Evolutionary conservation across 2,888 invertebrate species (phyloP), one percentile per base, ranked within the genome.

Genomic region (Ichneumoninae sp.): DNA sequence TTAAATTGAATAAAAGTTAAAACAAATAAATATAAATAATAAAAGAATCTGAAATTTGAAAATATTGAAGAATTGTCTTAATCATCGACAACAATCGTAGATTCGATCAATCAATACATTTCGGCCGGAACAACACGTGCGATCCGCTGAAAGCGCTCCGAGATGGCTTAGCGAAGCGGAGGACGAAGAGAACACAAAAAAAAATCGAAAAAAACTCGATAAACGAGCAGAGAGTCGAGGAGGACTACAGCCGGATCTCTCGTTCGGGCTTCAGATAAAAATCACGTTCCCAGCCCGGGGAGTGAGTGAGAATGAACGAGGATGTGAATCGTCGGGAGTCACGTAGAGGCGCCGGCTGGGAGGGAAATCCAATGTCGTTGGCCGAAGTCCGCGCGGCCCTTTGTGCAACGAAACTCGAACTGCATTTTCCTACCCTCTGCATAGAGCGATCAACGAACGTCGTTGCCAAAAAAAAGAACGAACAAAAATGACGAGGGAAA

Each of bases 221-320:
- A 60, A 81, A 69, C 50, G 81, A 73, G 40, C 40, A 54, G 40
- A 77, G 68, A 77, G 60, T 70, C 73, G 54, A 22, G 36, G 47
- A 71, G 70, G 47, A 66, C 54, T 79, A n/a, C 10, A 26, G 22
- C 6, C 47, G 44, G 74, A 78, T 71, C 60, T 75, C 44, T 71
- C 66, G 52, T 63, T 63, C 65, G 76, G 73, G 69, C 63, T 82
- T 83, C 50, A 57, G 54, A 70, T 79, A 79, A 81, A 82, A 81
- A 83, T 83, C 85, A 86, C 85, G 85, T 83, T 50, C 40, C 40
- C 36, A 75, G 79, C 65, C 22, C 22, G 66, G 76, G 77, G 69
- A 77, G 83, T 63, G 40, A 63, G 44, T 54, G 73, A 50, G 60
- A 69, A 75, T 60, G 81, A 54, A 54, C 40, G 65, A 68, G 44